Evolutionary conservation across 2,797 vertebrate species (phyloP), one percentile per base, ranked within the genome.

Genomic region (Botia almorhae): DNA sequence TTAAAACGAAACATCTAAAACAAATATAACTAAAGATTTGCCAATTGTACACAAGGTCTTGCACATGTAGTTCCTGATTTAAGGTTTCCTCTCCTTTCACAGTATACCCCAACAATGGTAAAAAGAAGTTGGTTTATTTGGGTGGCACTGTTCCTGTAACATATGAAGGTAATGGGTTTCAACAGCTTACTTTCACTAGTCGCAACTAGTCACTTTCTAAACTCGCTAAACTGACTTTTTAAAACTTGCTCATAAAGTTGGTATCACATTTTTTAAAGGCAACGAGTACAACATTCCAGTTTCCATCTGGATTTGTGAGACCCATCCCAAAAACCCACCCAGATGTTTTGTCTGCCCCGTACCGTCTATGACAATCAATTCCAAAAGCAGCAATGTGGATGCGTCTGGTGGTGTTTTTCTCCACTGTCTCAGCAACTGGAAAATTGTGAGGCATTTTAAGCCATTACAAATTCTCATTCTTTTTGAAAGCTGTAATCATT

Each of bases 261-360:
- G 10, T 56, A 17, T 7, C 69, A 8, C 74, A 21, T 33, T 33
- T 14, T 55, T 8, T n/a, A 36, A 85, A 94, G 93, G 91, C 48
- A 81, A 78, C 48, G 56, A 81, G 12, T 93, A 94, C 86, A 93
- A 93, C 78, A 91, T 93, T 86, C 92, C 94, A 46, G 88, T 94
- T 51, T 91, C 92, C 83, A 83, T 94, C 67, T 94, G 93, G 94
- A 89, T 94, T 11, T 93, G 93, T 46, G 89, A 93, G 55, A 92
- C 89, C 0, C 93, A 94, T 78, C 94, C 93, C 0, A 77, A 81
- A 50, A 91, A 86, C 50, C 86, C 88, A 0, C 94, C 94, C 1
- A 88, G 91, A 76, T 94, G 93, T 63, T 92, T 87, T 0, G 86
- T 94, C 58, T 90, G 91, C 68, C 91, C 92, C 0, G 89, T 91